A percentile compares a stretch with the other conserved stretches of the same genome.
These are phyloP conservation scores for Amphilophus citrinellus DNA, from an alignment of 2,113 vertebrate genomes.

Conservation along the genomic window DNA sequence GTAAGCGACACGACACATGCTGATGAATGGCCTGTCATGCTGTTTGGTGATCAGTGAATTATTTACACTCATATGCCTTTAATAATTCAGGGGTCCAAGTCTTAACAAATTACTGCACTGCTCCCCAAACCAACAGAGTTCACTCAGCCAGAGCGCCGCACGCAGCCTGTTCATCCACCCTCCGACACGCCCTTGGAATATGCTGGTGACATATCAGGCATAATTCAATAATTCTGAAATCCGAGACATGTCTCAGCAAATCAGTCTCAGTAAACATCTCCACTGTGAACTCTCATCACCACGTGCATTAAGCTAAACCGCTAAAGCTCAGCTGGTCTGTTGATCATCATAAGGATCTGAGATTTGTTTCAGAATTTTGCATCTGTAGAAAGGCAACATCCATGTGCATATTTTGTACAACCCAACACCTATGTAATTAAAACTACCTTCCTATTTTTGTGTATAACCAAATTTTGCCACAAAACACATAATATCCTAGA, in stretches of 20 bases:
- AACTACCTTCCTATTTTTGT: not conserved
- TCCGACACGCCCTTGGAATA: conserved; percentile 2
- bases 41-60: conserved; percentile 93
- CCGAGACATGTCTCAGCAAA: conserved; percentile 26
- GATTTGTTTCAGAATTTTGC: not conserved
- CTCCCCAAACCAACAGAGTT: conserved; percentile 60
- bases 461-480: not conserved
- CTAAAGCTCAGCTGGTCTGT: not conserved
- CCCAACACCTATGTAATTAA: not conserved
- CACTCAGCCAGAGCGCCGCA: conserved; percentile 31
- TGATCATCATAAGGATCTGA: not conserved
- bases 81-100: conserved; percentile 90
- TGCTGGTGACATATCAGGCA: not conserved
- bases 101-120: conserved; percentile 83
- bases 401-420: not conserved
- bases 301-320: not conserved
- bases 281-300: not conserved
- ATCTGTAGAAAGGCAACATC: not conserved
- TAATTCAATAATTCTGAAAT: conserved; percentile 40
- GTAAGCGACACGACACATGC: conserved; percentile 55
- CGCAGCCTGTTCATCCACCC: not conserved
- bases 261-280: not conserved
- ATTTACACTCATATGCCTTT: conserved; percentile 91
- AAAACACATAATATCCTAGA: not conserved
- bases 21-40: conserved; percentile 94